Evolutionary conservation across 2,888 invertebrate species (phyloP).

Genomic region (Aquatica leii): DNA sequence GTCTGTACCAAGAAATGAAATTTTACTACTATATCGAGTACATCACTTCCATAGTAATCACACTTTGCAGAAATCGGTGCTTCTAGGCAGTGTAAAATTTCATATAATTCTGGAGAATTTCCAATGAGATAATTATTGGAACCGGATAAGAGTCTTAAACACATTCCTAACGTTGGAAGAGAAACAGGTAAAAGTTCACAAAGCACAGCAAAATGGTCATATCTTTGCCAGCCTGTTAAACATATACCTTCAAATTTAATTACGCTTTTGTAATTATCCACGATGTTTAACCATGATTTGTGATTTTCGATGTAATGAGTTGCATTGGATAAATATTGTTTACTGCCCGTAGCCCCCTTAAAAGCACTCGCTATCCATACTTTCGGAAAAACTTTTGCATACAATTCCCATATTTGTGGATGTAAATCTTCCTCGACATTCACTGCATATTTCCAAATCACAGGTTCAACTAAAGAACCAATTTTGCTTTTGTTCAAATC

Average conservation of each 20-base stretch:
- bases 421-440: conserved; percentile 57
- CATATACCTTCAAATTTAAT: conserved; percentile 71
- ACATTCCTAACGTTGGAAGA: conserved; percentile 69
- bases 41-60: conserved; percentile 54
- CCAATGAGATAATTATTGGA: too few relatives aligned
- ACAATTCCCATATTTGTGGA: conserved; percentile 64
- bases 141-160: conserved; percentile 62
- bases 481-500: conserved; percentile 61
- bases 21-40: conserved; percentile 54
- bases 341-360: conserved; percentile 76
- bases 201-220: conserved; percentile 70
- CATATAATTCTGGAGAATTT: neutral
- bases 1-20: conserved; percentile 64
- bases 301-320: conserved; percentile 76
- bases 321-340: conserved; percentile 65
- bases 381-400: conserved; percentile 68
- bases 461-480: conserved; percentile 67
- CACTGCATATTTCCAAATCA: conserved; percentile 75
- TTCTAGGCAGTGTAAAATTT: neutral
- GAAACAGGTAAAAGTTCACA: conserved; percentile 72
- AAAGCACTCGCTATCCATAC: conserved; percentile 87
- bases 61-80: too few relatives aligned
- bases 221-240: conserved; percentile 78
- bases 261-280: conserved; percentile 62
- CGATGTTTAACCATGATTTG: conserved; percentile 72